Conservation (phyloP, 2,113 vertebrate genomes). For the Halichoerus grypus region DNA sequence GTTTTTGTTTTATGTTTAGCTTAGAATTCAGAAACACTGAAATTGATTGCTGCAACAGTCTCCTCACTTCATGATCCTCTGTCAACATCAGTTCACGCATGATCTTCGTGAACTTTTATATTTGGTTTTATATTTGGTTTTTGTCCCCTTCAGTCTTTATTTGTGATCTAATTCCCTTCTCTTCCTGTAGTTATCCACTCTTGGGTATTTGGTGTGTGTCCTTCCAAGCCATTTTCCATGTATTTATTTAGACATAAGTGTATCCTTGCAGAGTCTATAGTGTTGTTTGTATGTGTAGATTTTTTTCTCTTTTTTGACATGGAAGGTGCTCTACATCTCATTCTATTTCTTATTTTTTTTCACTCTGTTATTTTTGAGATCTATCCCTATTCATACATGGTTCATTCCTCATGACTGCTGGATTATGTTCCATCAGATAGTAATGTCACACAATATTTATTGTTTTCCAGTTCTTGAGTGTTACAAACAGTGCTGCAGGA, state of each 20-base stretch:
- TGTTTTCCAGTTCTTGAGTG: conserved; percentile 32
- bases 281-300: background rate
- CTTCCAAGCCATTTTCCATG: conserved; percentile 6
- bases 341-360: conserved; percentile 36
- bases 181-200: background rate
- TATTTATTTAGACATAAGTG: background rate
- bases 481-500: conserved; percentile 25
- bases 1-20: conserved; percentile 32
- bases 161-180: conserved; percentile 24
- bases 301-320: background rate
- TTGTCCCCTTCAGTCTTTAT: background rate
- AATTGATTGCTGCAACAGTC: background rate
- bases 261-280: background rate
- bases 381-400: background rate
- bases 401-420: background rate
- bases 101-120: background rate
- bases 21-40: conserved; percentile 51
- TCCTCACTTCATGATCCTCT: conserved; percentile 21
- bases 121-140: conserved; percentile 37
- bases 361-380: conserved; percentile 36
- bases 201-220: background rate
- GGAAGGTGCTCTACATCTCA: background rate
- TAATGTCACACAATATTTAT: conserved; percentile 15
- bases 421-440: conserved; percentile 27
- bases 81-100: conserved; percentile 4